Base-by-base conservation (phyloP, 2,888 invertebrate genomes). In the Cloeon dipterum region DNA sequence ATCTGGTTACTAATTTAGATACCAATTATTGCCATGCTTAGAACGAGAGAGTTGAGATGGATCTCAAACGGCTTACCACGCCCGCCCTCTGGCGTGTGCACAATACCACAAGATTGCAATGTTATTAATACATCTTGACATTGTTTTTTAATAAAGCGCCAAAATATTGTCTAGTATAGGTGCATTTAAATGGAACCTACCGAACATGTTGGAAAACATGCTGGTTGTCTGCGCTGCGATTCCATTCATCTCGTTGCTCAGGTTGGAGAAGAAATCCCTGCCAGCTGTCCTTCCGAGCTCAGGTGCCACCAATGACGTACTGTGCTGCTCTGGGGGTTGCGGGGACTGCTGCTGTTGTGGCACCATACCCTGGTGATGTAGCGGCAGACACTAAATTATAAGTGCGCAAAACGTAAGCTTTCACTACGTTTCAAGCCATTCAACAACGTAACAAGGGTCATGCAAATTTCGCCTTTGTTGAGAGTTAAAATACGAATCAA, bases 141-240 rank as follows among this genome's bases (percentile, higher is more conserved):
- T 23, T 8, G 25, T n/a, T 23, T 23, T 8, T 23, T 10, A 10
- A 23, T 23, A 23, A 23, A 10, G n/a, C n/a, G n/a, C n/a, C n/a
- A n/a, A n/a, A n/a, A n/a, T n/a, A n/a, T n/a, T n/a, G n/a, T n/a
- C n/a, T n/a, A n/a, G n/a, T n/a, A n/a, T n/a, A n/a, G n/a, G n/a
- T n/a, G n/a, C n/a, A n/a, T n/a, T n/a, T n/a, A n/a, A n/a, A n/a
- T 11, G 4, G 19, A 14, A 48, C 61, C 58, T 64, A 54, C 91
- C 86, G 55, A 94, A 91, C 47, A 94, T 69, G 54, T 88, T 93
- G 38, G 86, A 86, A 52, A 94, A 83, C 72, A 93, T 89, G 54
- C 75, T 88, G 13, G 83, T 74, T 1, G 89, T 91, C 44, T 91
- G 86, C 1, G 86, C 79, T 16, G 93, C 89, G 35, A 89, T 68